Evolutionary conservation across 2,113 vertebrate species (phyloP).

Genomic region (Gobiocypris rarus): DNA sequence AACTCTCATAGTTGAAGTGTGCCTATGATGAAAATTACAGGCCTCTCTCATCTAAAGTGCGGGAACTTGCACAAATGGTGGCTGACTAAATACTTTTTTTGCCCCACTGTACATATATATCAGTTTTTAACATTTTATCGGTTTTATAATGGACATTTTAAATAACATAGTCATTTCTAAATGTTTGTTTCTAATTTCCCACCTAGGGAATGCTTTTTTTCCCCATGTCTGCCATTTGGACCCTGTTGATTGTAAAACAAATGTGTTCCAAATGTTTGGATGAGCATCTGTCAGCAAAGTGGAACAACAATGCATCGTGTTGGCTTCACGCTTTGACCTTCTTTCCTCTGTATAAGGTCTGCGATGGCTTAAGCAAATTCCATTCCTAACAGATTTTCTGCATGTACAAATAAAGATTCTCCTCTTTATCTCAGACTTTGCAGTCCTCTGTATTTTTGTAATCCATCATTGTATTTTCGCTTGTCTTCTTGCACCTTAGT

Average conservation of each 20-base stretch:
- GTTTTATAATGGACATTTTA: no score
- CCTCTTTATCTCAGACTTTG: slow-evolving; percentile 1
- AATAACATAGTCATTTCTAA: background rate
- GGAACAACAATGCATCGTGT: background rate
- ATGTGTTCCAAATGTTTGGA: slow-evolving; percentile 20
- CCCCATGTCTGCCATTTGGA: background rate
- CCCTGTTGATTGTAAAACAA: slow-evolving; percentile 1
- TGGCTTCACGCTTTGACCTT: slow-evolving; percentile 29
- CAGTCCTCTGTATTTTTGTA: slow-evolving; percentile 41
- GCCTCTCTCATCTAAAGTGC: no score
- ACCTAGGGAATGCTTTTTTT: background rate
- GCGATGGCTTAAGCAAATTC: slow-evolving; percentile 7
- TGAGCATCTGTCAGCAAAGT: slow-evolving; percentile 11
- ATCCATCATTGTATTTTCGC: slow-evolving; percentile 48
- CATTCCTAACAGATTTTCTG: slow-evolving; percentile 16
- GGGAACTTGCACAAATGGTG: no score
- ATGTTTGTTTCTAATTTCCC: background rate
- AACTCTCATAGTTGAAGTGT: no score
- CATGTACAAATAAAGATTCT: background rate
- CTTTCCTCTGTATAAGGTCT: slow-evolving; percentile 5
- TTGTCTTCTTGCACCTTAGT: slow-evolving; percentile 43
- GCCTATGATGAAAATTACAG: no score
- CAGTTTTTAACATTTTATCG: no score
- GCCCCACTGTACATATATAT: no score
- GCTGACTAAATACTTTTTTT: no score